These are phyloP conservation scores for Cathartes aura DNA, from an alignment of 2,113 vertebrate genomes.

Conservation along the genomic window DNA sequence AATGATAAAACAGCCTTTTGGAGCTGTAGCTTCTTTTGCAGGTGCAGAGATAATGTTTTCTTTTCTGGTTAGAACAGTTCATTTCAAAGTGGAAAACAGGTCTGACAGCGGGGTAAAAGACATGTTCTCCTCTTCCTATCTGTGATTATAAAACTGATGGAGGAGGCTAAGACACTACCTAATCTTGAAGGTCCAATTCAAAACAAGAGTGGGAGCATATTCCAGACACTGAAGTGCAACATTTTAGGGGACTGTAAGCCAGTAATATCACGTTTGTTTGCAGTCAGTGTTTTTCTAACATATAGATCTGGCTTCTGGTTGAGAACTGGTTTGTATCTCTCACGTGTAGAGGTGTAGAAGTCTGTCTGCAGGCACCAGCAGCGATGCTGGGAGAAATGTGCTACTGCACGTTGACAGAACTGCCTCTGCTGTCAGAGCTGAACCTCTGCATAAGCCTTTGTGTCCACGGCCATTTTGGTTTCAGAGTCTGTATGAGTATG, in stretches of 20 bases:
- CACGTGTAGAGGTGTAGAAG: neutral
- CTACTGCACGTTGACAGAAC: neutral
- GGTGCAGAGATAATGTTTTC: neutral
- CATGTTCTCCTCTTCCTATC: neutral
- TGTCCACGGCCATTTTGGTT: neutral
- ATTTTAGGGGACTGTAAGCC: neutral
- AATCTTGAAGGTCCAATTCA: neutral
- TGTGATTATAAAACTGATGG: neutral
- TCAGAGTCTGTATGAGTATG: accelerated
- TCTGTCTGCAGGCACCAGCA: neutral
- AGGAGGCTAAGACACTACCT: neutral
- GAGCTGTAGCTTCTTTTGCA: neutral
- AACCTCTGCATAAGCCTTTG: neutral
- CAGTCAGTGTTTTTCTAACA: neutral
- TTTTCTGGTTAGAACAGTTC: neutral
- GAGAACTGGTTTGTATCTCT: neutral
- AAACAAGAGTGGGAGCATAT: neutral
- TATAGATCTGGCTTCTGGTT: neutral
- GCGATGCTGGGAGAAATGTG: neutral
- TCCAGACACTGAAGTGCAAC: neutral
- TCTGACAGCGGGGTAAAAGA: neutral
- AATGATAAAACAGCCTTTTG: neutral
- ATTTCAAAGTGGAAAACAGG: neutral
- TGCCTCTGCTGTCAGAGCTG: neutral
- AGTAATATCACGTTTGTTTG: neutral